Evolutionary conservation across 30 jellyfish, hydroid and myxozoan species (phyloP).

Genomic region (Turritopsis rubra): DNA sequence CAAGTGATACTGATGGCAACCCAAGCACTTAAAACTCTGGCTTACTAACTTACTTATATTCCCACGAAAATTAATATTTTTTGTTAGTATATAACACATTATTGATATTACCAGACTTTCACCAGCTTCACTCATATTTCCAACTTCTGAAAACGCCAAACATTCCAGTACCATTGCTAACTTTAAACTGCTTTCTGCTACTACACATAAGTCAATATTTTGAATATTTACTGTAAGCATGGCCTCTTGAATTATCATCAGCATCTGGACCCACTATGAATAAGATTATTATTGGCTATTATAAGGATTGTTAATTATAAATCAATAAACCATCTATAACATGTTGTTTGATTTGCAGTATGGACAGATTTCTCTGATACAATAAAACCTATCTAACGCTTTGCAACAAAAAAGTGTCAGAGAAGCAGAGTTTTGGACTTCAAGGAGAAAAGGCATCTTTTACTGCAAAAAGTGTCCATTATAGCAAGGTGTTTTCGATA

Average conservation of each 20-base stretch:
- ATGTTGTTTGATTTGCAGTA: too few relatives aligned
- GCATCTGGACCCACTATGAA: constrained; percentile 47
- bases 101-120: not conserved
- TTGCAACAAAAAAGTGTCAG: too few relatives aligned
- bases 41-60: too few relatives aligned
- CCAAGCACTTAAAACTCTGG: too few relatives aligned
- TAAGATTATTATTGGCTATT: not conserved
- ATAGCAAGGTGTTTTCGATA: too few relatives aligned
- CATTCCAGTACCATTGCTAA: constrained; percentile 48
- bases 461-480: too few relatives aligned
- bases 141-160: constrained; percentile 5
- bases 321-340: too few relatives aligned
- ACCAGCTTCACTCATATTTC: not conserved
- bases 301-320: not conserved
- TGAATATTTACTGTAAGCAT: constrained; percentile 43
- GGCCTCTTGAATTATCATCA: constrained; percentile 47
- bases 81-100: not conserved
- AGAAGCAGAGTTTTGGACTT: too few relatives aligned
- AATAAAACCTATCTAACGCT: too few relatives aligned
- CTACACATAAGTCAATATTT: constrained; percentile 35
- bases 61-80: not conserved
- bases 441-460: too few relatives aligned
- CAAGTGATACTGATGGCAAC: too few relatives aligned
- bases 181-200: constrained; percentile 54
- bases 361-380: too few relatives aligned